Evolutionary conservation across 1,140 invertebrate species (phyloP).

Genomic region (Halesus radiatus): DNA sequence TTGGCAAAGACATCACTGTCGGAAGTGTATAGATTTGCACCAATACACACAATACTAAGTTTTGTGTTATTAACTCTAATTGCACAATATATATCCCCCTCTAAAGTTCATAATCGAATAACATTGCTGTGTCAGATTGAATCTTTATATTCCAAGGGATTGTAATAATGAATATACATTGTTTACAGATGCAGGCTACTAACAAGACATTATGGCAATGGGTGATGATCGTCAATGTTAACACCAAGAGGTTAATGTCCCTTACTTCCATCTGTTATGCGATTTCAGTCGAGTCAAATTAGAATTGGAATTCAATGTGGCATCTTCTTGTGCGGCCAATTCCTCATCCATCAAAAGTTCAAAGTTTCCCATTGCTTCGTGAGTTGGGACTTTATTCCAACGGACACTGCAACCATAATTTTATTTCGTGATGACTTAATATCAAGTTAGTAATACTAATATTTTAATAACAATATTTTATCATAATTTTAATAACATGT

Average conservation of each 20-base stretch:
- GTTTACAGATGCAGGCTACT: not conserved
- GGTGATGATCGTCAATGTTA: not conserved
- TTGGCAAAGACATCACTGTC: no score
- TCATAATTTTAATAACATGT: no score
- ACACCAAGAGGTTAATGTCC: not conserved
- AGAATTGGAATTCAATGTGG: conserved; percentile 34
- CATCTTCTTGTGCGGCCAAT: conserved; percentile 73
- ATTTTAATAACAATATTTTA: no score
- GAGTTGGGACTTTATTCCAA: conserved; percentile 90
- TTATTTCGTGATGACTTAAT: not conserved
- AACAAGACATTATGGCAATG: not conserved
- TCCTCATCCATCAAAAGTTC: conserved; percentile 92
- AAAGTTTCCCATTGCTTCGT: conserved; percentile 89
- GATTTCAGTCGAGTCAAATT: conserved; percentile 47
- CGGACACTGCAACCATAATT: conserved; percentile 76
- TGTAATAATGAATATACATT: not conserved
- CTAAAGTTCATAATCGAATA: no score
- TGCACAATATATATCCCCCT: no score
- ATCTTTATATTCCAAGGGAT: no score
- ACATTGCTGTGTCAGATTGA: no score
- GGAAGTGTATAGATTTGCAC: no score
- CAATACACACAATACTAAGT: no score
- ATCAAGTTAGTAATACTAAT: no score
- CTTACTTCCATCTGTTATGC: conserved; percentile 56
- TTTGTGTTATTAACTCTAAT: no score